phyloP scores from a whole-genome alignment of 2,113 vertebrate genomes.

The Coturnix japonica region DNA sequence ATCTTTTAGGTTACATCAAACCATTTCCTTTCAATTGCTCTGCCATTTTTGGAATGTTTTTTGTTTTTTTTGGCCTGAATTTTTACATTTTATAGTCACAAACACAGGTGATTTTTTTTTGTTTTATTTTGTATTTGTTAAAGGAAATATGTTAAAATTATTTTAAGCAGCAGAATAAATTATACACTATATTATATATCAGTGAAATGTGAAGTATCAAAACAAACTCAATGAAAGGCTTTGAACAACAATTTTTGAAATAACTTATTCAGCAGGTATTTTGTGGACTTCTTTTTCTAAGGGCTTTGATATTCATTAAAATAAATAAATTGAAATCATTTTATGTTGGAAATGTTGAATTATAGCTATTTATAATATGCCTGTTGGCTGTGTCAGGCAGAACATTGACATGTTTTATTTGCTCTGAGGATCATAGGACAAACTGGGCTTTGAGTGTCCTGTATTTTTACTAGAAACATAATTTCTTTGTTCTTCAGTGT shows the following conservation, averaged over 20 bases:
- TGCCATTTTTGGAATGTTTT: neutral
- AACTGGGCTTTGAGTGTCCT: neutral
- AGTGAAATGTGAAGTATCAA: neutral
- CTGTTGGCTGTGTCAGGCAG: neutral
- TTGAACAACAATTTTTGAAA: neutral
- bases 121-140: neutral
- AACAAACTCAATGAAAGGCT: neutral
- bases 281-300: neutral
- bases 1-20: neutral
- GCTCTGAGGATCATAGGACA: neutral
- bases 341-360: neutral
- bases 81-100: slow-evolving; percentile 5
- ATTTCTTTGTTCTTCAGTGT: neutral
- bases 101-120: neutral
- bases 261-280: neutral
- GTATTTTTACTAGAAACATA: neutral
- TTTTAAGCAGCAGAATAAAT: neutral
- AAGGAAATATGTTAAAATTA: slow-evolving; percentile 23
- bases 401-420: neutral
- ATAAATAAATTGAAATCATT: neutral
- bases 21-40: neutral
- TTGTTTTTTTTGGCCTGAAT: slow-evolving; percentile 5
- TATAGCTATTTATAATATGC: neutral
- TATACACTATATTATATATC: neutral
- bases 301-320: neutral